Conservation (phyloP, 1,140 invertebrate species). For the Bemisia tabaci region DNA sequence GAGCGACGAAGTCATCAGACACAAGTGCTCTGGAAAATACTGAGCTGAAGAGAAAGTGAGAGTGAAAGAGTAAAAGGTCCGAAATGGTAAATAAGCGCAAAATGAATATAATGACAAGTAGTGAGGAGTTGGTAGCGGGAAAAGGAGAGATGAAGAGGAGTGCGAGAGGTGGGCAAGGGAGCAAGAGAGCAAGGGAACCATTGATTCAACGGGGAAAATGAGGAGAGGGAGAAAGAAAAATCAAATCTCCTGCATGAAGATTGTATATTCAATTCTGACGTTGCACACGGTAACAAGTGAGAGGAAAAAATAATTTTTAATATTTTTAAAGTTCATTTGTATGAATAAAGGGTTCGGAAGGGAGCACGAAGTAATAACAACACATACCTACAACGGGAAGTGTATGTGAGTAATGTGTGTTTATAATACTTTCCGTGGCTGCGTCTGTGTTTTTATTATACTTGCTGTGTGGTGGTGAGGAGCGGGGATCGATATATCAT, state of each 20-base stretch:
- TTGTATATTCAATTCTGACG: not conserved
- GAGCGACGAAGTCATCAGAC: too few species aligned
- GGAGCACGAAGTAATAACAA: not conserved
- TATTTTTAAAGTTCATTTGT: not conserved
- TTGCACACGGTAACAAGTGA: not conserved
- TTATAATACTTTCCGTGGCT: not conserved
- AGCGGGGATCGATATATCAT: not conserved
- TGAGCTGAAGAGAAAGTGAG: not conserved
- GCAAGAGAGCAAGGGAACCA: not conserved
- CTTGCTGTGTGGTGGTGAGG: not conserved
- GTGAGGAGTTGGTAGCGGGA: not conserved
- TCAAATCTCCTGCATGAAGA: not conserved
- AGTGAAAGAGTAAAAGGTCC: not conserved
- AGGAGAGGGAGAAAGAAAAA: not conserved
- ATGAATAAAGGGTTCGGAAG: not conserved
- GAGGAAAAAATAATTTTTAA: constrained; percentile 1
- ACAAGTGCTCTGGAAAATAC: too few species aligned
- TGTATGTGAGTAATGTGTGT: not conserved
- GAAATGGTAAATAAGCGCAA: not conserved
- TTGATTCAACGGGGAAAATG: not conserved
- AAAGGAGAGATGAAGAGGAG: not conserved
- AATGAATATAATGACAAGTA: not conserved
- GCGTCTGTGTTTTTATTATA: not conserved
- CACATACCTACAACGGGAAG: not conserved
- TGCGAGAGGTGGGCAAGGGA: not conserved